phyloP scores from a whole-genome alignment of 2,113 vertebrate genomes.

The Theristicus caerulescens region DNA sequence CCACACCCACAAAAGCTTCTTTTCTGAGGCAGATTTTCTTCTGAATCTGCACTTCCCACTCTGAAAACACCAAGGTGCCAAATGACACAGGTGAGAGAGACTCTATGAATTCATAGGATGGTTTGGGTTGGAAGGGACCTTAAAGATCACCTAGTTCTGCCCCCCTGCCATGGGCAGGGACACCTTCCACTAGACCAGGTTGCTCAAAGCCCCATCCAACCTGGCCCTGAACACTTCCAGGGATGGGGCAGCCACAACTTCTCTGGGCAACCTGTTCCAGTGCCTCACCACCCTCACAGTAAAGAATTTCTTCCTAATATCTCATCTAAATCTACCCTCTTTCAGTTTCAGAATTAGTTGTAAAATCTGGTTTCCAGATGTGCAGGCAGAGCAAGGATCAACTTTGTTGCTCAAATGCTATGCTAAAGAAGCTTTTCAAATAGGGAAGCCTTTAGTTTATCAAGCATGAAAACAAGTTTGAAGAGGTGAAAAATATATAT shows the following conservation, averaged over 20 bases:
- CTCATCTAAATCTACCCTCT: neutral
- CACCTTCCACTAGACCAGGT: rapidly evolving
- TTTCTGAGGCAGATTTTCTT: neutral
- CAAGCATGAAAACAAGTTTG: neutral
- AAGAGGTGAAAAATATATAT: neutral
- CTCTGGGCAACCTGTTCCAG: neutral
- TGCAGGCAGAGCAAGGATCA: neutral
- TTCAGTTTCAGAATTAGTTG: neutral
- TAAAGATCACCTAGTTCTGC: rapidly evolving
- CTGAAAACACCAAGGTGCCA: neutral
- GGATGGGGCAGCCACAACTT: neutral
- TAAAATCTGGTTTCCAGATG: neutral
- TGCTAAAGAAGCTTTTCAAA: neutral
- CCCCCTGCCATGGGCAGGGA: neutral
- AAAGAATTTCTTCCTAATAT: neutral
- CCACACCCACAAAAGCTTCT: neutral
- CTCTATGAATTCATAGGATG: neutral
- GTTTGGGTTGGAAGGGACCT: neutral
- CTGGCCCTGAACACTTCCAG: neutral
- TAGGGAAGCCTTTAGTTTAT: neutral
- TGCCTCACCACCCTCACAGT: rapidly evolving
- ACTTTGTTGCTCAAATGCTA: neutral
- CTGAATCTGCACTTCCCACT: neutral
- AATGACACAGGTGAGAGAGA: neutral
- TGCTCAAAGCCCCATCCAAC: rapidly evolving